Conservation (phyloP, 1,140 invertebrate species). For the Mycetomoellerius zeteki region DNA sequence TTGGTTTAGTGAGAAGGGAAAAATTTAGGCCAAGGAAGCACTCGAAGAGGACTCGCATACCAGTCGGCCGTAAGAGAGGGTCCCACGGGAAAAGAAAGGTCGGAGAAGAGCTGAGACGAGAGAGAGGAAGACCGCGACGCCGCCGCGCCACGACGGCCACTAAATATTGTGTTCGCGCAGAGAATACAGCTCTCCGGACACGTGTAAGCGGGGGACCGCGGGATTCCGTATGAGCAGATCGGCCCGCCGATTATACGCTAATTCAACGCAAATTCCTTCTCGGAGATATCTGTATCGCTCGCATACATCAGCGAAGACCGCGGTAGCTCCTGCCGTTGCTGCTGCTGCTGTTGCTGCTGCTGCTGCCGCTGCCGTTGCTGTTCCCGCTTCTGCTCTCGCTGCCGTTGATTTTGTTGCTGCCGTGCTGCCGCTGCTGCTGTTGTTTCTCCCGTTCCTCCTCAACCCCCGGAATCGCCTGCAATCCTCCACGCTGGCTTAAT, state of each 20-base stretch:
- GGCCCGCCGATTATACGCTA: conserved; percentile 86
- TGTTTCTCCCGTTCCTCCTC: not conserved
- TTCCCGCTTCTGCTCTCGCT: not conserved
- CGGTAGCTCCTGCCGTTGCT: conserved; percentile 73
- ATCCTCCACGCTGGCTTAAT: conserved; percentile 69
- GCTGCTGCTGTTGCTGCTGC: conserved; percentile 17
- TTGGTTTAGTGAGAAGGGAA: conserved; percentile 36
- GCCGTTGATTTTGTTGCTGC: not conserved
- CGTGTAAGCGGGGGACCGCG: conserved; percentile 85
- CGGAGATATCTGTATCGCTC: conserved; percentile 85
- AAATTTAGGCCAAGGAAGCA: conserved; percentile 65
- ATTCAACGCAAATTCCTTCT: conserved; percentile 86
- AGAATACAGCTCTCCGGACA: conserved; percentile 85
- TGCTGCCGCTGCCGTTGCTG: conserved; percentile 30
- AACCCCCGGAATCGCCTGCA: conserved; percentile 40
- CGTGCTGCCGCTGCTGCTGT: conserved; percentile 9
- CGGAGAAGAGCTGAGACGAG: conserved; percentile 3
- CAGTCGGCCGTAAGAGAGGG: conserved; percentile 50
- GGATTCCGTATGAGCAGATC: conserved; percentile 86
- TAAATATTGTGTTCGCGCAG: conserved; percentile 85
- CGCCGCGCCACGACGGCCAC: conserved; percentile 74
- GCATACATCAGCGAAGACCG: conserved; percentile 81
- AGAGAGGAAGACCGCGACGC: conserved; percentile 66
- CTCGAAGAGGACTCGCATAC: conserved; percentile 70
- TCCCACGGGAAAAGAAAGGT: conserved; percentile 73